Conservation (phyloP, 2,113 vertebrate genomes). For the Channa maculata region DNA sequence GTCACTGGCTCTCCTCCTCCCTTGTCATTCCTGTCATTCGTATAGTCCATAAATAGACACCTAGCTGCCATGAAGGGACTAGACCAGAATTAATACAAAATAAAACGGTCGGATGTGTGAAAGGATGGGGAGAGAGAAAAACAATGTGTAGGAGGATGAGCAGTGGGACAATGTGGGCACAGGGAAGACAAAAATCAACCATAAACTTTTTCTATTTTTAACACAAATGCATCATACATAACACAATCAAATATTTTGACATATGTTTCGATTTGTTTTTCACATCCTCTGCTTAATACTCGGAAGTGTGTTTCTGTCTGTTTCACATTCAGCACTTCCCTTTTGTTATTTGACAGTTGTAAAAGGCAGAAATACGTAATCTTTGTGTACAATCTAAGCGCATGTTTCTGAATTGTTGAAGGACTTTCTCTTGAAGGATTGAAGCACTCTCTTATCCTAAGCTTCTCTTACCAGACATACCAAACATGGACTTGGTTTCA, state of each 20-base stretch:
- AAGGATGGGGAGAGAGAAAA: not conserved
- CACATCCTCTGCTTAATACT: not conserved
- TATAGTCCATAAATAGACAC: constrained; percentile 76
- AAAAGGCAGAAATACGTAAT: not conserved
- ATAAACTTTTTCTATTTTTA: not conserved
- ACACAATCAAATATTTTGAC: not conserved
- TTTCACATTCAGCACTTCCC: too few relatives aligned
- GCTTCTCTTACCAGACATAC: constrained; percentile 51
- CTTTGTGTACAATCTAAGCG: not conserved
- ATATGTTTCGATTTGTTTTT: not conserved
- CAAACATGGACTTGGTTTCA: constrained; percentile 68
- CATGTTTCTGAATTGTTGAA: constrained; percentile 39
- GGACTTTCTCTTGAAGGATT: constrained; percentile 24
- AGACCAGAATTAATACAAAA: constrained; percentile 38
- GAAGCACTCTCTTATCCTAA: constrained; percentile 2
- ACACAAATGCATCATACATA: not conserved
- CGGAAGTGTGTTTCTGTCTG: not conserved
- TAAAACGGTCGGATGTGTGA: constrained; percentile 33
- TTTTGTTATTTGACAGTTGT: too few relatives aligned
- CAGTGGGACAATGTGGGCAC: not conserved
- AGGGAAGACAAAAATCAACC: not conserved
- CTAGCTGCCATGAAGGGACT: constrained; percentile 51
- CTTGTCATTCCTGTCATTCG: constrained; percentile 58
- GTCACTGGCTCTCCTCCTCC: constrained; percentile 53
- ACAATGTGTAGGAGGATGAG: constrained; percentile 2